Percentiles rank a stretch among this genome's conserved stretches.
These are phyloP conservation scores for Melitaea athalia DNA, from an alignment of 2,888 invertebrate genomes.

Conservation along the genomic window DNA sequence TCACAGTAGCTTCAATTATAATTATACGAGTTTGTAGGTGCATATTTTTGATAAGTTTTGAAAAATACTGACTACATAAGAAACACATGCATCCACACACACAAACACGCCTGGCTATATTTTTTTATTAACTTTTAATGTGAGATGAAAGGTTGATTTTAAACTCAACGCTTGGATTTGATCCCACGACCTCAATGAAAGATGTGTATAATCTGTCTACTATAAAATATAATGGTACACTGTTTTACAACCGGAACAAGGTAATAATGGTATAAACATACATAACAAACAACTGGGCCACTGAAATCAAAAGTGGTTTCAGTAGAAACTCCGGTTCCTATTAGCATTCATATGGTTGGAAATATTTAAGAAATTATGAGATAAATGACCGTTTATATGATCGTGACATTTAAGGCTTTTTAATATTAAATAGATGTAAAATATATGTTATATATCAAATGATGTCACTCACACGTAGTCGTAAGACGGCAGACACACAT, in stretches of 20 bases:
- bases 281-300: constrained; percentile 48
- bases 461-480: too few relatives aligned
- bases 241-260: constrained; percentile 8
- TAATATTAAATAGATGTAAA: background rate
- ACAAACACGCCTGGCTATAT: too few relatives aligned
- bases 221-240: background rate
- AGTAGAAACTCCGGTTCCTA: constrained; percentile 37
- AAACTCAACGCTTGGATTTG: background rate
- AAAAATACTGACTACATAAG: too few relatives aligned
- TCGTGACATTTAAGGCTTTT: constrained; percentile 5
- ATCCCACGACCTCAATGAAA: background rate
- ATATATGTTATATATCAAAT: background rate
- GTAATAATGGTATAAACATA: constrained; percentile 13
- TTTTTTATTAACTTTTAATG: too few relatives aligned
- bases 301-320: constrained; percentile 68
- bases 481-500: too few relatives aligned
- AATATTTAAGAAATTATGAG: constrained; percentile 3
- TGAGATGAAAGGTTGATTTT: too few relatives aligned
- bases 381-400: constrained; percentile 2
- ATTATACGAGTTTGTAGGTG: too few relatives aligned
- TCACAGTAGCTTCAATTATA: too few relatives aligned
- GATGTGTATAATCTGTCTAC: too few relatives aligned
- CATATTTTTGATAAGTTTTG: too few relatives aligned
- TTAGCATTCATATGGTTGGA: constrained; percentile 7
- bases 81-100: too few relatives aligned